phyloP scores from a whole-genome alignment of 2,113 vertebrate genomes.

The Machaerirhynchus nigripectus region DNA sequence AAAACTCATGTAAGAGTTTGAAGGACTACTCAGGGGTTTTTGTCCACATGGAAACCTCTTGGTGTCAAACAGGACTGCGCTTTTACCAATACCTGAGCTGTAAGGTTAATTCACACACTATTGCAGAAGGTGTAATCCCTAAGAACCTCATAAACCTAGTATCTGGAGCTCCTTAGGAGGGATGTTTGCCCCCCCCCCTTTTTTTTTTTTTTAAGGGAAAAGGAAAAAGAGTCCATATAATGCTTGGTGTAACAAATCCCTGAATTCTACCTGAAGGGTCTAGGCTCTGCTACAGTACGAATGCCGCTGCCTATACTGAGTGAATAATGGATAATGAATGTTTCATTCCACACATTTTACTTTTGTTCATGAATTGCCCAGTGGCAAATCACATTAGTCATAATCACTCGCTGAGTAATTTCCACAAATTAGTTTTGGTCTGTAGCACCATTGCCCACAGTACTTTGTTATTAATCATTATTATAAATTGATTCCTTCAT shows the following conservation, averaged over 20 bases:
- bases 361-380: conserved; percentile 25
- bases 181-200: neutral
- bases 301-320: neutral
- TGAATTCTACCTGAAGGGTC: neutral
- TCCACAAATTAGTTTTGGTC: conserved; percentile 52
- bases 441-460: conserved; percentile 12
- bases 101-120: neutral
- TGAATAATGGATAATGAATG: conserved; percentile 15
- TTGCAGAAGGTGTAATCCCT: neutral
- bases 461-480: conserved; percentile 41
- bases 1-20: neutral
- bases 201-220: neutral
- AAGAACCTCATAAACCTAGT: neutral
- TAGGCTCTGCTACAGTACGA: neutral
- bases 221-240: neutral
- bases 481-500: conserved; percentile 35
- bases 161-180: neutral
- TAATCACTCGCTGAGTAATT: conserved; percentile 61
- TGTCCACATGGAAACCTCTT: neutral
- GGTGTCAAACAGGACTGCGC: neutral
- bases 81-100: neutral
- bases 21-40: neutral
- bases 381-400: conserved; percentile 57
- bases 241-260: neutral
- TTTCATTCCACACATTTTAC: conserved; percentile 44